phyloP scores from a whole-genome alignment of 2,113 vertebrate genomes.

The Nerophis lumbriciformis region DNA sequence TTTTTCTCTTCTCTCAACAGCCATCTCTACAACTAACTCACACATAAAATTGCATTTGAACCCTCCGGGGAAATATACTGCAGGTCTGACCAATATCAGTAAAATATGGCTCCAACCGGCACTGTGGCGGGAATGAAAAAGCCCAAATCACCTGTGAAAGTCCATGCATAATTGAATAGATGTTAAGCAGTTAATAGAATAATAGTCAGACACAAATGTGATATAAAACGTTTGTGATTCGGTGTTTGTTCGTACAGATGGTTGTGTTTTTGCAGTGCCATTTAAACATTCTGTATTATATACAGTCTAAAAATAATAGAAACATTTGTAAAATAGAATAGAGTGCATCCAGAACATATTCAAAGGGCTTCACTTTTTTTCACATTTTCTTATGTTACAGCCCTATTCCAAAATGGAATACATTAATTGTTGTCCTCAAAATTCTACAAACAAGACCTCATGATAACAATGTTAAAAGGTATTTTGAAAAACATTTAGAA shows the following conservation, averaged over 20 bases:
- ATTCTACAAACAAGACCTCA: no score
- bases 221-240: not conserved
- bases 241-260: not conserved
- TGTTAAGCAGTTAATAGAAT: constrained; percentile 24
- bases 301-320: no score
- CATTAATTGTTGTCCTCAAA: no score
- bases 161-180: constrained; percentile 27
- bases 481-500: no score
- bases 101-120: constrained; percentile 38
- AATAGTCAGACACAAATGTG: constrained; percentile 10
- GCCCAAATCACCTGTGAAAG: constrained; percentile 44
- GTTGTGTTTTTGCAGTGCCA: not conserved
- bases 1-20: constrained; percentile 12
- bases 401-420: no score
- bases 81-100: constrained; percentile 58
- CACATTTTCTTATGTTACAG: no score
- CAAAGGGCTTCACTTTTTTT: no score
- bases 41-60: constrained; percentile 69
- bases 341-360: no score
- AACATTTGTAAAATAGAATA: no score
- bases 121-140: constrained; percentile 40
- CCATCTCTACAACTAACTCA: constrained; percentile 38
- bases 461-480: no score
- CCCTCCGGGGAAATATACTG: constrained; percentile 72
- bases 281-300: not conserved